Evolutionary conservation across 2,888 invertebrate species (phyloP), one percentile per base, ranked within the genome.

Genomic region (Norana najaformis): DNA sequence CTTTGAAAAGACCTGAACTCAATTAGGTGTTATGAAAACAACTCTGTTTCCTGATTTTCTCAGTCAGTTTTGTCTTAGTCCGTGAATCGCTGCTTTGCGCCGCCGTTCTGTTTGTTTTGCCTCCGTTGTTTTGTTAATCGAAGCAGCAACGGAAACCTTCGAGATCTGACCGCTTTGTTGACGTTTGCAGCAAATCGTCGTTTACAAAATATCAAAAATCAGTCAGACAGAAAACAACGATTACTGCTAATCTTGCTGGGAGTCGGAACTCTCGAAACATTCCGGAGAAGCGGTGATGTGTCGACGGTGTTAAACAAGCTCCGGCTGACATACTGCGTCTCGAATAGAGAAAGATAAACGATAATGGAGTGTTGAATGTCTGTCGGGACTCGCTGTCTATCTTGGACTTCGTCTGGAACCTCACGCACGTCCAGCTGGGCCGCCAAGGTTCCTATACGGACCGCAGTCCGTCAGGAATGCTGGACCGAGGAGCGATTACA

Each of bases 281-380:
- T 69, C 69, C 69, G 6, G 69, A 11, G n/a, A n/a, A n/a, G n/a
- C n/a, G n/a, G 69, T n/a, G 11, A n/a, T 69, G 69, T n/a, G n/a
- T 69, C 11, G 69, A 13, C 11, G 69, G 11, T 69, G n/a, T 0
- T 5, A 47, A 23, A 47, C 8, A 30, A 0, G 69, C n/a, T 69
- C 69, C 69, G n/a, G 69, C n/a, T 69, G 69, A 69, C 69, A n/a
- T 69, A 69, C 69, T 30, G 69, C n/a, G n/a, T 69, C n/a, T 69
- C 69, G 69, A 69, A n/a, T 69, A 69, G 69, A 30, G 6, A 2
- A 69, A 69, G 11, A n/a, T 69, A 69, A 69, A 69, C 69, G 69
- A n/a, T 69, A 69, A 69, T 6, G n/a, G 69, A 69, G 30, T 69
- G 69, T 69, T 69, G 69, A 69, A 69, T 69, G 69, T 69, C n/a